Base-by-base conservation (phyloP, 2,797 vertebrate genomes). In the Pseudomugil gertrudae region DNA sequence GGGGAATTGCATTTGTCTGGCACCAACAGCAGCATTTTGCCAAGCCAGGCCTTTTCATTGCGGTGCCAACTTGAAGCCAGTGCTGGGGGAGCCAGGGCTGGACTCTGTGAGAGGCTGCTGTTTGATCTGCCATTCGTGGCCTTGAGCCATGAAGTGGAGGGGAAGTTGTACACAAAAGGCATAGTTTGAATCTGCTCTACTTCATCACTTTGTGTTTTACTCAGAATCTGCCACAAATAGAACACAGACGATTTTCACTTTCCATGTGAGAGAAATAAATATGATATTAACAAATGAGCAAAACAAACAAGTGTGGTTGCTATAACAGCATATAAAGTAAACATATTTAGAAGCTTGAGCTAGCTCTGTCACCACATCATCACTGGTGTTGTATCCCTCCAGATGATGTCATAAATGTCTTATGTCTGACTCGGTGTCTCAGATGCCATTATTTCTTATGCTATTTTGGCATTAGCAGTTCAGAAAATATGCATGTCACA, bases 111-210 rank as follows among this genome's bases (percentile, higher is more conserved):
- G 76, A 83, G 79, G 64, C 76, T 71, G 81, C 63, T 64, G 77
- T 92, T 92, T 93, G 91, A 93, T 92, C 89, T 90, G 78, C 84
- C 85, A 86, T 90, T 79, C 84, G 60, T 90, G 83, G 87, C 90
- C 85, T 81, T 19, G 33, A 89, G 87, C 87, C 80, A 88, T 79
- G 65, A 84, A 88, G 78, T 81, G 27, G 64, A 81, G 69, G 70
- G 70, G 69, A 80, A 80, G 79, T 74, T 71, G 73, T 76, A 72
- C 74, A 83, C 81, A 81, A 74, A 67, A 72, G 78, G 47, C 67
- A 63, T 74, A 77, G 75, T 79, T 79, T 83, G 73, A 84, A 76
- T 87, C 73, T 74, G 73, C 80, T 85, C 65, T 57, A 64, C 72
- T 80, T 81, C 71, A 85, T 76, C 71, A 78, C 45, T 83, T 63